A percentile compares a stretch with the other conserved stretches of the same genome.
phyloP scores from a whole-genome alignment of 2,113 vertebrate genomes.

The Ciconia maguari region DNA sequence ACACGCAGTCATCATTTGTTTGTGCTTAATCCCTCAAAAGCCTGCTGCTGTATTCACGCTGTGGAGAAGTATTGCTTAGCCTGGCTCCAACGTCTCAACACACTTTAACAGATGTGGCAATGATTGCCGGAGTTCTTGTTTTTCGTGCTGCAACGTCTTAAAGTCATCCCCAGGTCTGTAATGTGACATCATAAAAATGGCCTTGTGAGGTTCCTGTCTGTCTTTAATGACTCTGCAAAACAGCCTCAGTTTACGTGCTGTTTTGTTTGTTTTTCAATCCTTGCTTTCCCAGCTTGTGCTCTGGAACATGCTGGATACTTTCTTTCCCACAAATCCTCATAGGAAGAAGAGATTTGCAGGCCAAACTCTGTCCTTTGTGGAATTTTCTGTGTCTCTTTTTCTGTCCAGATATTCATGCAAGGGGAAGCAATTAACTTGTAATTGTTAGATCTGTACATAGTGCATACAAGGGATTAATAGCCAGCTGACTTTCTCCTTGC shows the following conservation, averaged over 20 bases:
- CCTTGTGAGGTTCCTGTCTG: not conserved
- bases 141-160: not conserved
- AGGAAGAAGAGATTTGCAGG: not conserved
- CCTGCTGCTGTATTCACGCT: not conserved
- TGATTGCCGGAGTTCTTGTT: not conserved
- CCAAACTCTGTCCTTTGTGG: not conserved
- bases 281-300: not conserved
- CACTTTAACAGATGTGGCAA: not conserved
- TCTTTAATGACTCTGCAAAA: not conserved
- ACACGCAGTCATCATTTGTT: accelerated
- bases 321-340: not conserved
- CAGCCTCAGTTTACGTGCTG: not conserved
- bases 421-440: not conserved
- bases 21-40: not conserved
- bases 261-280: not conserved
- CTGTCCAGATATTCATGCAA: not conserved
- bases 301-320: not conserved
- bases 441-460: not conserved
- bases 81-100: not conserved
- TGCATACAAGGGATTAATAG: not conserved
- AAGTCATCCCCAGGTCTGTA: not conserved
- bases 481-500: not conserved
- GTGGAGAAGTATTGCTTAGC: not conserved
- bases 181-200: not conserved
- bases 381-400: not conserved